Conservation (phyloP, 2,113 vertebrate species). For the Callipepla californica region DNA sequence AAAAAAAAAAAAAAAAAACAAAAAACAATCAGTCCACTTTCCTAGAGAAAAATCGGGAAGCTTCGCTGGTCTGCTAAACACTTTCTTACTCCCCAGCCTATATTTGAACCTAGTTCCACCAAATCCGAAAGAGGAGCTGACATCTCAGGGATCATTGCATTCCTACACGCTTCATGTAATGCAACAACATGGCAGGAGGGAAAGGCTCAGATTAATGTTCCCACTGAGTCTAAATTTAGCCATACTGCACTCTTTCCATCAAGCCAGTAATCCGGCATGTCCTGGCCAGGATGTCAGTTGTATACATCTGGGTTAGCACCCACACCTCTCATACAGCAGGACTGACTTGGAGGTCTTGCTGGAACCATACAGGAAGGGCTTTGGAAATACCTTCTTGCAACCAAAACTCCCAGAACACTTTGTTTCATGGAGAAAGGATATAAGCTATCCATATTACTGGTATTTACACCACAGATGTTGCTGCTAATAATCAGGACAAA, state of each 20-base stretch:
- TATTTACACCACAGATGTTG: background rate
- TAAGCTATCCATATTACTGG: background rate
- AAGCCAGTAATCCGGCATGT: background rate
- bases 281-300: background rate
- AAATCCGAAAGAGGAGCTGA: background rate
- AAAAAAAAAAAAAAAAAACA: background rate
- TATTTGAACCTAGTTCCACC: background rate
- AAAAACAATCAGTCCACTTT: background rate
- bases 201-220: background rate
- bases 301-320: rapidly evolving
- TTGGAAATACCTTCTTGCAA: background rate
- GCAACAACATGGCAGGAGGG: background rate
- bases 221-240: background rate
- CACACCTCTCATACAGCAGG: background rate
- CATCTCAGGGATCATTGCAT: background rate
- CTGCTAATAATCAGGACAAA: background rate
- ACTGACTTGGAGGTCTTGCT: background rate
- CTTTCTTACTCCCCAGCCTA: background rate
- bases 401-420: background rate
- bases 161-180: background rate
- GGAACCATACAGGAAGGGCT: background rate
- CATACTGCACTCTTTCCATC: background rate
- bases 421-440: background rate
- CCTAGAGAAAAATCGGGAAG: background rate
- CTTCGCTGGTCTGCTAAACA: background rate